A percentile compares a stretch with the other conserved stretches of the same genome.
Evolutionary conservation across 2,113 vertebrate species (phyloP).

Genomic region (Oophaga pumilio): DNA sequence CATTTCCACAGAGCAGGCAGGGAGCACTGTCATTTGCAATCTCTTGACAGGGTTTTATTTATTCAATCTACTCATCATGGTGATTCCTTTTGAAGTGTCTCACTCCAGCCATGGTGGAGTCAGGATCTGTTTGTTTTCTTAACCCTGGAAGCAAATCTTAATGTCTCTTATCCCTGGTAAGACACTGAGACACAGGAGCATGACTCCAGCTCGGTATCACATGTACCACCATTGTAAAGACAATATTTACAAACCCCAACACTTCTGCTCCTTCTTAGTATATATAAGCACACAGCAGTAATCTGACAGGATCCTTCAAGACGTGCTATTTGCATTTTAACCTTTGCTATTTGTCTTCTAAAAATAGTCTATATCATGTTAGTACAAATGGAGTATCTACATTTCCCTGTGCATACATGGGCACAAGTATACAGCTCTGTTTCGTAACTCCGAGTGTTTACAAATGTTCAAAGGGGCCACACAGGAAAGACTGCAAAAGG

Average conservation of each 20-base stretch:
- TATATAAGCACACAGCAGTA: slow-evolving; percentile 38
- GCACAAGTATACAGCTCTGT: not conserved
- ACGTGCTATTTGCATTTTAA: not conserved
- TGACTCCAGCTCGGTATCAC: slow-evolving; percentile 45
- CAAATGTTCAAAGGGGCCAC: no score
- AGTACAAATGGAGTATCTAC: not conserved
- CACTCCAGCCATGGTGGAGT: slow-evolving; percentile 54
- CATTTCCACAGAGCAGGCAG: slow-evolving; percentile 30
- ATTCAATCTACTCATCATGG: slow-evolving; percentile 52
- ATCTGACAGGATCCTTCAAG: slow-evolving; percentile 40
- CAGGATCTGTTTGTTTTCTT: slow-evolving; percentile 56
- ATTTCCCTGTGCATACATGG: not conserved
- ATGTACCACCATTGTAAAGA: slow-evolving; percentile 44
- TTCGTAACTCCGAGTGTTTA: no score
- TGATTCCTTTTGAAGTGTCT: slow-evolving; percentile 55
- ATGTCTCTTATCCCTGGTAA: slow-evolving; percentile 50
- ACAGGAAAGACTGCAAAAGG: not conserved
- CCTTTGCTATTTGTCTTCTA: not conserved
- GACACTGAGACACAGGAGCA: slow-evolving; percentile 41
- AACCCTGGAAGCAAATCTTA: slow-evolving; percentile 57
- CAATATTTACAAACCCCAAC: slow-evolving; percentile 55
- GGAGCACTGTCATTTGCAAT: slow-evolving; percentile 53
- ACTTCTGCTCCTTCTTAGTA: slow-evolving; percentile 43
- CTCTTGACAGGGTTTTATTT: slow-evolving; percentile 56
- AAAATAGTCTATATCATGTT: not conserved